These are phyloP conservation scores for Cebus imitator DNA, from an alignment of 2,113 vertebrate genomes.

Conservation along the genomic window DNA sequence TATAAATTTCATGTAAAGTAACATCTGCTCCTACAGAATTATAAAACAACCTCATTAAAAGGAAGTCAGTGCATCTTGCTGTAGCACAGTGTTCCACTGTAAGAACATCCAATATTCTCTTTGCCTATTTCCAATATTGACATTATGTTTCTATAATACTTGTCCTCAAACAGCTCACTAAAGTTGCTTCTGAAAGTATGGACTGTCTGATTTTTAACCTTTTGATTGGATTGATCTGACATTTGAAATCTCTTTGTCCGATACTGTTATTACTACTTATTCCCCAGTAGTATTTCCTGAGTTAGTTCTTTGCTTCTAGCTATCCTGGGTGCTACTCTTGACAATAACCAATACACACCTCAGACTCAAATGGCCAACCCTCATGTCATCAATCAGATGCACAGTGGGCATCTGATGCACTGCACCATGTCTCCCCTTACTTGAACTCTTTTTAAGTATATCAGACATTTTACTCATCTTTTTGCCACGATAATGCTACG, in stretches of 20 bases:
- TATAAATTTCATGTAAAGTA: neutral
- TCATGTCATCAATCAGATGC: neutral
- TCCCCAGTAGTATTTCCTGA: neutral
- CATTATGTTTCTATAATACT: neutral
- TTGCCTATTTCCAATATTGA: neutral
- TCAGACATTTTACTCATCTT: neutral
- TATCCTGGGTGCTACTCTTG: neutral
- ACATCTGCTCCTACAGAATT: neutral
- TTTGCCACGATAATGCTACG: neutral
- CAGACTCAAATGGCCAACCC: neutral
- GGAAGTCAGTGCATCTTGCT: neutral
- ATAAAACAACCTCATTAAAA: neutral
- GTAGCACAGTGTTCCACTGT: neutral
- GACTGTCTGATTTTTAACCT: neutral
- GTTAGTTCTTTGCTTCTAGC: neutral
- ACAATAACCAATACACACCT: neutral
- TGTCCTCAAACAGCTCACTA: neutral
- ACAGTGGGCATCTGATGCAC: neutral
- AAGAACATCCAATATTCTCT: neutral
- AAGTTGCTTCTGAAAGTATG: neutral
- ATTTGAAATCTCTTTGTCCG: neutral
- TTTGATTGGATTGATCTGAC: neutral
- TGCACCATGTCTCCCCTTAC: neutral
- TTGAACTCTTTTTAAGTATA: neutral
- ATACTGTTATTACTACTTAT: neutral